Evolutionary conservation across 2,797 vertebrate species (phyloP).

Genomic region (Sebastes diaconus): DNA sequence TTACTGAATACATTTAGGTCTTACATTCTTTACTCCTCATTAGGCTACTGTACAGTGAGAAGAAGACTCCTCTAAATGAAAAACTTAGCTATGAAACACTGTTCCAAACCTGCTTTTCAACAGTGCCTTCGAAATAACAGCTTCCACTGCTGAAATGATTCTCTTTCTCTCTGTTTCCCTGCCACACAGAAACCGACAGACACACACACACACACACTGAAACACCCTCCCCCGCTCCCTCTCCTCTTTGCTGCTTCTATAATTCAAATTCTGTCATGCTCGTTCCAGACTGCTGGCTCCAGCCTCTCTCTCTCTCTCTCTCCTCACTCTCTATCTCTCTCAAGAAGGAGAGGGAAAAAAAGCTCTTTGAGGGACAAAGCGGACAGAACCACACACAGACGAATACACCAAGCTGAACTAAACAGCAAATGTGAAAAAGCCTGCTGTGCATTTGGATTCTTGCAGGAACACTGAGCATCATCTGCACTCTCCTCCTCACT

Average conservation of each 20-base stretch:
- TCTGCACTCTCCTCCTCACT: conserved; percentile 9
- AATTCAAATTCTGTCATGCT: conserved; percentile 88
- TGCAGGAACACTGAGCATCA: conserved; percentile 65
- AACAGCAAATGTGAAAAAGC: conserved; percentile 69
- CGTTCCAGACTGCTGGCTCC: conserved; percentile 88
- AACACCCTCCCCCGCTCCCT: conserved; percentile 40
- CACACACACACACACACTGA: conserved; percentile 34
- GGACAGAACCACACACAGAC: conserved; percentile 71
- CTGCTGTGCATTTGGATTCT: conserved; percentile 71
- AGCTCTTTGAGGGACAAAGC: conserved; percentile 84
- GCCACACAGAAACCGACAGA: conserved; percentile 39
- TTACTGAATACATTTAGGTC: not conserved
- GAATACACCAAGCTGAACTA: conserved; percentile 58
- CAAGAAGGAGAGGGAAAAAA: conserved; percentile 61
- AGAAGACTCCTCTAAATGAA: conserved; percentile 24
- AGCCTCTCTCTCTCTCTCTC: conserved; percentile 54
- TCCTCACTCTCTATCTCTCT: conserved; percentile 35
- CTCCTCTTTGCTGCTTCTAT: conserved; percentile 82
- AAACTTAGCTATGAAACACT: conserved; percentile 36
- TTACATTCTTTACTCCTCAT: not conserved
- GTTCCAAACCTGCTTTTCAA: conserved; percentile 54
- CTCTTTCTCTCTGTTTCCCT: conserved; percentile 35
- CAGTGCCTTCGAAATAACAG: conserved; percentile 75
- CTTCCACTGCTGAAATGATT: conserved; percentile 69
- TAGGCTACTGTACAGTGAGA: not conserved